A percentile compares a stretch with the other conserved stretches of the same genome.
Evolutionary conservation across 2,888 invertebrate genomes (phyloP).

Genomic region (Anorthoa munda): DNA sequence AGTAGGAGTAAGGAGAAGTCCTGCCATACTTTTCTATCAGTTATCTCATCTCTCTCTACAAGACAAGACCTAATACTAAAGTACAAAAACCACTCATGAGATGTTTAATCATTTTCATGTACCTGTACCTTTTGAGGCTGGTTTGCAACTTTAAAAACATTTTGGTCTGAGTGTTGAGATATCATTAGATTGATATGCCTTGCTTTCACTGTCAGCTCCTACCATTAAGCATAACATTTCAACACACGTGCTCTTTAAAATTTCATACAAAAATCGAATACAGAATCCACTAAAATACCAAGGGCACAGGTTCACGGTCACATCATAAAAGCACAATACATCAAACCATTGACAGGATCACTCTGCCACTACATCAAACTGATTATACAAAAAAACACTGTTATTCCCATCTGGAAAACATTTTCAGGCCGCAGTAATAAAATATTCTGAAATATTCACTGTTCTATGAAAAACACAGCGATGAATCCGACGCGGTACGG

Average conservation of each 20-base stretch:
- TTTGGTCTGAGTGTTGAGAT: not conserved
- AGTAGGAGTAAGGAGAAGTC: no score
- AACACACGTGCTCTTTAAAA: not conserved
- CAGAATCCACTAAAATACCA: not conserved
- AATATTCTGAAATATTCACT: constrained; percentile 52
- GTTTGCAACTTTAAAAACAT: not conserved
- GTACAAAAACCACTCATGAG: no score
- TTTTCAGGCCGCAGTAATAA: constrained; percentile 38
- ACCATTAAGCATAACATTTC: not conserved
- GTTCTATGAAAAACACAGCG: constrained; percentile 57
- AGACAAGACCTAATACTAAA: no score
- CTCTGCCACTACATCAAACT: constrained; percentile 17
- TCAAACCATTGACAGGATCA: constrained; percentile 31
- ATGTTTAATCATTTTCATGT: no score
- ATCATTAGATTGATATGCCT: no score
- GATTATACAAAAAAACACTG: constrained; percentile 17
- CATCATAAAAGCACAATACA: constrained; percentile 38
- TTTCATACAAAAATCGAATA: constrained; percentile 3
- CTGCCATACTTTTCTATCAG: no score
- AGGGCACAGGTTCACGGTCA: constrained; percentile 9
- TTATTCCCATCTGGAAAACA: constrained; percentile 37
- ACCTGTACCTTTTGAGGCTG: no score
- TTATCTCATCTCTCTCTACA: no score
- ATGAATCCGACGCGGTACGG: constrained; percentile 46
- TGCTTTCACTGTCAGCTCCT: not conserved